Evolutionary conservation across 2,888 invertebrate species (phyloP), one percentile per base, ranked within the genome.

Genomic region (Mantis religiosa): DNA sequence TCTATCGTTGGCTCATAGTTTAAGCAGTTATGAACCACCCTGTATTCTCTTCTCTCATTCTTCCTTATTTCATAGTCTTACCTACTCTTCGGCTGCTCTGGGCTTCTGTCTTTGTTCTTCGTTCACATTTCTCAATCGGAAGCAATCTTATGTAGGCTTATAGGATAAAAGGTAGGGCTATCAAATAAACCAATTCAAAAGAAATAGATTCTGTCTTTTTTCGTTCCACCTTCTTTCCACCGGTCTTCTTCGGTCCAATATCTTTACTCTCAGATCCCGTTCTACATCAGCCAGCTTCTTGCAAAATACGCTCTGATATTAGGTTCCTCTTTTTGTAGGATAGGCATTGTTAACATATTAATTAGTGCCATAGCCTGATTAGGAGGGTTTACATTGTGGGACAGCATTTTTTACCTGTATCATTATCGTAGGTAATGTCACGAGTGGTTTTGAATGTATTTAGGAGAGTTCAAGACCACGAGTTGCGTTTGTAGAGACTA

Each of bases 71-170:
- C 54, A 87, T 87, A 82, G 41, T 34, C 87, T 87, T 87, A 86
- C 86, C 30, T 28, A 30, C 84, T 27, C 25, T 25, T 71, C 54
- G 85, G 47, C 27, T 25, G 27, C 20, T 71, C n/a, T 81, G 28
- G 25, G 81, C 81, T 30, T 81, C 81, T 81, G 54, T 71, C 54
- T 87, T 87, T 87, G 87, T 87, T 87, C 85, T 27, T 41, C 85
- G 34, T 28, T 54, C 85, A 28, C 85, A 85, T 85, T 85, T 85
- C 87, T 87, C 87, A 87, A 87, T 87, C 87, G 87, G 34, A 87
- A 87, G 81, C 87, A 82, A 87, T 87, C 87, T 87, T 87, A 87
- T 82, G 87, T 87, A 30, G 87, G 87, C 87, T 87, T 87, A 87
- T 87, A 28, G 87, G 87, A 87, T 87, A 87, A 87, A 82, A 82